Evolutionary conservation across 2,113 vertebrate genomes (phyloP), one percentile per base, ranked within the genome.

Genomic region (Hydropotes inermis): DNA sequence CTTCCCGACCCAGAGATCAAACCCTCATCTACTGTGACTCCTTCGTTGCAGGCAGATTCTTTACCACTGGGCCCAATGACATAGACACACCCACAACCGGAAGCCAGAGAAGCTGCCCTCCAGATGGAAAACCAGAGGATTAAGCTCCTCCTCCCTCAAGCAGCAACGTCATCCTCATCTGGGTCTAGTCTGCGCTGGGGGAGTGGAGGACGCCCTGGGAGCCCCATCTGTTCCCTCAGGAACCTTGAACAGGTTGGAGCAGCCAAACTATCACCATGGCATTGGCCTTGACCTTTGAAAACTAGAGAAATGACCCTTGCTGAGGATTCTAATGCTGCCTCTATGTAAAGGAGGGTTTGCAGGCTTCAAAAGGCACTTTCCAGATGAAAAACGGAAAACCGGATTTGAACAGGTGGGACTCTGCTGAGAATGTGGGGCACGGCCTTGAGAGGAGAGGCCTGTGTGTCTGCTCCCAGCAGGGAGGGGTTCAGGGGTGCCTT

Each of bases 231-330:
- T 83, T 54, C 57, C 92, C 15, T 36, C 91, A 81, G 88, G 39
- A 50, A 16, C 87, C 21, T 28, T 47, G 60, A 36, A 33, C 43
- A 96, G 87, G 50, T 39, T 82, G 47, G 43, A 60, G 30, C n/a
- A 47, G 88, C 89, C 16, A 3, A 60, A 64, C 43, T 54, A 43
- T 97, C 84, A 64, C 52, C 67, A 54, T 5, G 43, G 57, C 79
- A 86, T 54, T 81, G 84, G 91, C 91, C 95, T 76, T 94, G 95
- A 94, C 96, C 79, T 97, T 85, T 92, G 76, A 76, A 94, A 92
- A 76, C 36, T 52, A 50, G 47, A 96, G 84, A 60, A 85, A 83
- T 0, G 5, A 57, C 30, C 58, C 45, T 95, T 86, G 47, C 52
- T 54, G 84, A 83, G 87, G 82, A 87, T n/a, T 76, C 58, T 16